Base-by-base conservation (phyloP, 2,888 invertebrate genomes). In the Drosophila stalkeri region DNA sequence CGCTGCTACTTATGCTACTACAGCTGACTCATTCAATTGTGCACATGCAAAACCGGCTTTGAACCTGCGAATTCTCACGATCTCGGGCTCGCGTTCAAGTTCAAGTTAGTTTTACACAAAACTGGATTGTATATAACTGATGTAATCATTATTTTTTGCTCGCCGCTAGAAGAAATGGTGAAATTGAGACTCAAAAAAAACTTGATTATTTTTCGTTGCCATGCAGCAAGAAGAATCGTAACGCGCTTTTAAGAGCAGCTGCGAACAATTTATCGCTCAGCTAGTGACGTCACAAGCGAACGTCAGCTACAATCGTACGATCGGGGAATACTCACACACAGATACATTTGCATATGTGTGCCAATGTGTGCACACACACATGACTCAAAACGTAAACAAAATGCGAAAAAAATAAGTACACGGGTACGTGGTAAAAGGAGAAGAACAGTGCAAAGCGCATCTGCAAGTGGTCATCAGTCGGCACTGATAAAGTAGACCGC, bases 71-170 rank as follows among this genome's bases (percentile, higher is more conserved):
- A 66, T 61, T 75, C 56, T 56, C 46, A 41, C 14, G 44, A 18
- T 43, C 23, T 27, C 27, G 6, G 27, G 35, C 9, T 11, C 51
- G 18, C 27, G 49, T 31, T 60, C 73, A 79, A 79, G 78, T 81
- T 79, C 81, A 81, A 73, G 81, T 69, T 59, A 18, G 7, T 35
- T 55, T 75, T 71, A 79, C 77, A 71, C 12, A 43, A 57, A 71
- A 71, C 66, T 79, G 57, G 66, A 67, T 75, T 67, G 46, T 43
- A 39, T 54, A 12, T 31, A 39, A 41, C 54, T 78, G 73, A 79
- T 63, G 73, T 77, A 73, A 73, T 73, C 73, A 27, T 52, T 81
- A 73, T 69, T 73, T 77, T 77, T 66, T 54, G 39, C 9, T 9
- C 12, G 14, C n/a, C 39, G 18, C 39, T 20, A 41, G 27, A 55